These are phyloP conservation scores for Hypercompe scribonia DNA, from an alignment of 2,888 invertebrate species.

Conservation along the genomic window DNA sequence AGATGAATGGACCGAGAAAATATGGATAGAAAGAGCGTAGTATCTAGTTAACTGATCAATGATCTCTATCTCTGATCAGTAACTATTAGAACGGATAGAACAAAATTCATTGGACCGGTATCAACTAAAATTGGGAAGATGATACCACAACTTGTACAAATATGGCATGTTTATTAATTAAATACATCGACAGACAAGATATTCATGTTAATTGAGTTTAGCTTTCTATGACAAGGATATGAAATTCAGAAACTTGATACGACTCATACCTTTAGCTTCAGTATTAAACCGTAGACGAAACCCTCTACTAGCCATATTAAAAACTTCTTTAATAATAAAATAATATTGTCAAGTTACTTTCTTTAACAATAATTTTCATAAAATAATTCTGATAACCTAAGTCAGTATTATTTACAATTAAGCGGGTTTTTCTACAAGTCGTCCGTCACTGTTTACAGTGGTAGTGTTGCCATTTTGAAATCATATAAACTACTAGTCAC, in stretches of 20 bases:
- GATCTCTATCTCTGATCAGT: too few relatives aligned
- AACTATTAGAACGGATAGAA: too few relatives aligned
- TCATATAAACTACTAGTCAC: not conserved
- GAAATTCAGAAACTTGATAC: not conserved
- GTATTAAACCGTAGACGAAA: conserved; percentile 41
- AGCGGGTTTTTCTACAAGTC: not conserved
- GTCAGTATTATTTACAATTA: not conserved
- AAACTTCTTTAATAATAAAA: not conserved
- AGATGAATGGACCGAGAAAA: too few relatives aligned
- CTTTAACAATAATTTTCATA: not conserved
- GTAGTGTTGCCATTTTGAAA: not conserved
- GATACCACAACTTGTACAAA: not conserved
- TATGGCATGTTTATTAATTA: not conserved
- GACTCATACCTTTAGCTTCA: conserved; percentile 29
- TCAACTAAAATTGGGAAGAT: too few relatives aligned
- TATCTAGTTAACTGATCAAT: too few relatives aligned
- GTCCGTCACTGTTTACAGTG: not conserved
- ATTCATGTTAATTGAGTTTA: not conserved
- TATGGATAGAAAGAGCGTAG: too few relatives aligned
- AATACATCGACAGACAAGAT: not conserved
- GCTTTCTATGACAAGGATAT: not conserved
- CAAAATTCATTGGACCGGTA: too few relatives aligned
- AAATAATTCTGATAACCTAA: not conserved
- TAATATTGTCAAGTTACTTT: not conserved
- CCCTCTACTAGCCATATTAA: conserved; percentile 38